Evolutionary conservation across 2,888 invertebrate species (phyloP), one percentile per base, ranked within the genome.

Genomic region (Drosophila siamana): DNA sequence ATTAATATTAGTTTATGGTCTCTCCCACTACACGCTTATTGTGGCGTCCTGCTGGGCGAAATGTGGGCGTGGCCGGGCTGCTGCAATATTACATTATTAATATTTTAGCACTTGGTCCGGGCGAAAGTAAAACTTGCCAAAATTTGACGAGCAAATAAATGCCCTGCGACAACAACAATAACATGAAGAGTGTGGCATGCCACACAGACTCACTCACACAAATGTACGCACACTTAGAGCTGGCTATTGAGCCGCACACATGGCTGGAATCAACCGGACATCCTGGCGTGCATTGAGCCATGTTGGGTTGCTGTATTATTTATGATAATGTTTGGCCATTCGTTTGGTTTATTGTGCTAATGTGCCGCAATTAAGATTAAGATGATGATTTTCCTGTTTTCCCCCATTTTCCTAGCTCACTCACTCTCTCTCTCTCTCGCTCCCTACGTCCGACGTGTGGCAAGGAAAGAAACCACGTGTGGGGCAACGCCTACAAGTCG

Each of bases 291-390:
- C 80, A 78, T 86, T 74, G 78, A 85, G 87, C 71, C 84, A 66
- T 71, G 48, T 54, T 68, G 28, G 52, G 59, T 59, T 86, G 74
- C 89, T 90, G 84, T 90, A 91, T 91, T 91, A 91, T 91, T 91
- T 91, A 91, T 90, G 89, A 89, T 91, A 91, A 91, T 91, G 91
- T 87, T 81, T 79, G 79, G 90, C 77, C 89, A 91, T 91, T 89
- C 89, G 80, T 90, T 89, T 89, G 89, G 89, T 90, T 91, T 90
- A 91, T 89, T 88, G 89, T 90, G 89, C 88, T 91, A 91, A 91
- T 91, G 91, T 91, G 91, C 84, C 85, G 85, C 91, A 91, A 90
- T 91, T 91, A 91, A 91, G 91, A 91, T 91, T 91, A 91, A 90
- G 89, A 88, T 81, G 83, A 90, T 85, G 88, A 80, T 82, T 89